These are phyloP conservation scores for Unio pictorum DNA, from an alignment of 2,888 invertebrate species.

Conservation along the genomic window DNA sequence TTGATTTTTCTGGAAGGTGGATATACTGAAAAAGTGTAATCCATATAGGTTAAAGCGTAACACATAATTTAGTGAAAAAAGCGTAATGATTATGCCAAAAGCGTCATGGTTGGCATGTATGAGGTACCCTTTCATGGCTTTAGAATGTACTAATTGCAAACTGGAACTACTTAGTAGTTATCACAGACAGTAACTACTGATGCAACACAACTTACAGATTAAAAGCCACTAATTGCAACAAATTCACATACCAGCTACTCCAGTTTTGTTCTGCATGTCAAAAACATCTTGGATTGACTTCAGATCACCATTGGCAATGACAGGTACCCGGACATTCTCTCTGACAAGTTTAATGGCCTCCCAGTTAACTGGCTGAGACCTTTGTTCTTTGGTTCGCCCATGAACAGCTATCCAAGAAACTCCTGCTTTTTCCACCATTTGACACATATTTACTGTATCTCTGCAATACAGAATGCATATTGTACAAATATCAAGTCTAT, in stretches of 20 bases:
- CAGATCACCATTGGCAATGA: constrained; percentile 94
- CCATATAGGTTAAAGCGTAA: too few species aligned
- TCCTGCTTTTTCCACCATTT: constrained; percentile 87
- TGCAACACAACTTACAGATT: neutral
- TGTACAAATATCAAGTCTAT: too few species aligned
- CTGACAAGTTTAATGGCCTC: constrained; percentile 82
- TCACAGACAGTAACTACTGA: neutral
- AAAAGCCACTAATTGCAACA: neutral
- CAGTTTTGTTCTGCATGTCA: constrained; percentile 78
- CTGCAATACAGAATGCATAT: constrained; percentile 49
- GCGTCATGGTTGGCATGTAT: too few species aligned
- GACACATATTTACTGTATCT: constrained; percentile 84
- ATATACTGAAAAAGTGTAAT: too few species aligned
- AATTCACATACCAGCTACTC: constrained; percentile 76
- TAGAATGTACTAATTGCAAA: neutral
- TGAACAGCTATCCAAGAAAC: constrained; percentile 91
- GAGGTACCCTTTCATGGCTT: neutral
- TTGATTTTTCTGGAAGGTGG: too few species aligned
- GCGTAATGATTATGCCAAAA: too few species aligned
- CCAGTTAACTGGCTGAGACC: constrained; percentile 80
- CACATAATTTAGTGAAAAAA: too few species aligned
- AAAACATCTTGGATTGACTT: constrained; percentile 82
- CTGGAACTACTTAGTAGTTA: neutral
- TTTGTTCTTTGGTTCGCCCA: constrained; percentile 89
- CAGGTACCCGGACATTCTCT: constrained; percentile 82